Evolutionary conservation across 2,113 vertebrate species (phyloP), one percentile per base, ranked within the genome.

Genomic region (Tiliqua scincoides): DNA sequence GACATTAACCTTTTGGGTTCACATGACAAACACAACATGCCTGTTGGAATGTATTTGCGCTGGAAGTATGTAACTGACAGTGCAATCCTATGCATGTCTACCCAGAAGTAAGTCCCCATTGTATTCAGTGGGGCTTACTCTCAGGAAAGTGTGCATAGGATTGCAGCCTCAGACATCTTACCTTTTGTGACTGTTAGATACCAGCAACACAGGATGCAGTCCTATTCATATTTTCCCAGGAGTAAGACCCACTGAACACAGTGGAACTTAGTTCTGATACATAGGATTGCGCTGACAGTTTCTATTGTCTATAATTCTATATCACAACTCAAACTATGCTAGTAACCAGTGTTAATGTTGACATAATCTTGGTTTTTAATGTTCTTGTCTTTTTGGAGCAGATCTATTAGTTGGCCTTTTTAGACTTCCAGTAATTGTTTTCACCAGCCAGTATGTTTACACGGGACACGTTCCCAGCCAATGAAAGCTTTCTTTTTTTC

Each of bases 151-250:
- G n/a, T n/a, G n/a, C n/a, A n/a, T n/a, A n/a, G n/a, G n/a, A n/a
- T n/a, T n/a, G n/a, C n/a, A n/a, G n/a, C n/a, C n/a, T n/a, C n/a
- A 89, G 63, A 61, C 70, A 85, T 62, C 59, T n/a, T 32, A 35
- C 76, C 65, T 17, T 35, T 48, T 57, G 59, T 32, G 37, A 85
- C 32, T 89, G 65, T 88, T 75, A 88, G 93, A 93, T 92, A 93
- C 87, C 65, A 77, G 92, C 91, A 93, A 90, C 90, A 48, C 43
- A 48, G 43, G 43, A 48, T 48, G 43, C 43, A 48, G 8, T 48
- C 43, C 43, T 48, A 48, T 48, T 48, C 43, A 48, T 48, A 4
- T 48, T 48, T 48, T 48, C 43, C 43, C 43, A 48, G 43, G 43
- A 48, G 43, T 48, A 48, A 48, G 43, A 4, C 43, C 43, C 43